These are phyloP conservation scores for Cairina moschata DNA, from an alignment of 2,113 vertebrate species.

Conservation along the genomic window DNA sequence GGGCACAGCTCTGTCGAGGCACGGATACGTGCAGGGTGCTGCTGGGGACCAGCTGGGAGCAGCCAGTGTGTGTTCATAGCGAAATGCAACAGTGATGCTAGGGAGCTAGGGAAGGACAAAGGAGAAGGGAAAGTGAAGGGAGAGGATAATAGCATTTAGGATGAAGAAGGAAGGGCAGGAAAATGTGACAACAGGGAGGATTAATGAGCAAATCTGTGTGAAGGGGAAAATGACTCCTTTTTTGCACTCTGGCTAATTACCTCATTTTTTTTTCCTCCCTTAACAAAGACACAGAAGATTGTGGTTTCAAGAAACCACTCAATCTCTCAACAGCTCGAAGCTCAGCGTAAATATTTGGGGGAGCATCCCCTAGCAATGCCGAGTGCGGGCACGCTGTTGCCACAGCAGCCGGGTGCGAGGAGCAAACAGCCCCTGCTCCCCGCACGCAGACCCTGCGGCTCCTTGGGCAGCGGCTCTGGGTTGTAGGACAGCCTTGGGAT, in stretches of 20 bases:
- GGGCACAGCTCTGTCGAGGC: background rate
- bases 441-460: accelerated
- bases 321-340: slow-evolving; percentile 49
- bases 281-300: slow-evolving; percentile 14
- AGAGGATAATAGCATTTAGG: background rate
- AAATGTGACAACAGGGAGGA: background rate
- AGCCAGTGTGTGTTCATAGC: background rate
- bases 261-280: background rate
- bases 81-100: background rate
- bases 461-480: background rate
- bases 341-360: slow-evolving; percentile 62
- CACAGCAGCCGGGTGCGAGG: background rate
- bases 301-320: background rate
- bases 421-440: background rate
- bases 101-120: background rate
- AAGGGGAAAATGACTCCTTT: background rate
- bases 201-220: background rate
- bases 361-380: slow-evolving; percentile 51
- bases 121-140: background rate
- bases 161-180: background rate
- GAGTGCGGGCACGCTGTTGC: background rate
- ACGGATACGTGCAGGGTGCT: background rate
- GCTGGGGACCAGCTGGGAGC: background rate
- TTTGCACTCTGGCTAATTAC: background rate
- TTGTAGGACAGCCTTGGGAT: accelerated